A percentile compares a stretch with the other conserved stretches of the same genome.
Conservation (phyloP, 2,888 invertebrate genomes). For the Andrena dorsata region DNA sequence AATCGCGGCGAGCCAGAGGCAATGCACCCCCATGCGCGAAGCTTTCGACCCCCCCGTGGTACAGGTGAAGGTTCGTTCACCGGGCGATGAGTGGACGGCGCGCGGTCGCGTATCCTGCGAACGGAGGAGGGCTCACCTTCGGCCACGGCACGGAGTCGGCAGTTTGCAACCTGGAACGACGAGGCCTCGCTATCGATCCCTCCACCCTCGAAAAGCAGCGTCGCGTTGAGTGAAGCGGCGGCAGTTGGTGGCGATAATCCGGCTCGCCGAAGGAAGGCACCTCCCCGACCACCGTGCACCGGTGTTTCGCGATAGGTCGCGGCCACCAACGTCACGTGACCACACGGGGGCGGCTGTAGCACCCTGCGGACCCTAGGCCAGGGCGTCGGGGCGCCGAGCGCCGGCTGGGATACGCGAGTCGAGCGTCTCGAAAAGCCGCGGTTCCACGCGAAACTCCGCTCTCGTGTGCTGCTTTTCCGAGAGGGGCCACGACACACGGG, state of each 20-base stretch:
- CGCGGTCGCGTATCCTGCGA: slow-evolving; percentile 25
- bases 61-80: slow-evolving; percentile 8
- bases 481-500: slow-evolving; percentile 7
- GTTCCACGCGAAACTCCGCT: slow-evolving; percentile 27
- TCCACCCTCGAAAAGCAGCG: slow-evolving; percentile 9
- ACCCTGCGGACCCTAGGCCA: background rate
- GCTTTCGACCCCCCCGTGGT: slow-evolving; percentile 8
- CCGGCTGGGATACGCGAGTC: slow-evolving; percentile 1
- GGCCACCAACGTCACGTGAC: background rate
- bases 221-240: background rate
- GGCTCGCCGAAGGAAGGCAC: no score
- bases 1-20: slow-evolving; percentile 15
- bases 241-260: no score
- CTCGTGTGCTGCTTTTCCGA: background rate
- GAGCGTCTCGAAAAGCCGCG: slow-evolving; percentile 13
- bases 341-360: background rate
- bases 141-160: background rate
- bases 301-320: background rate
- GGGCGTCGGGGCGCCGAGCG: background rate
- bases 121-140: slow-evolving; percentile 36
- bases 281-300: background rate
- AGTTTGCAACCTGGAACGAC: background rate
- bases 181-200: slow-evolving; percentile 34
- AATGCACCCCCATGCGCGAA: slow-evolving; percentile 40
- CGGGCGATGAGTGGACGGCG: background rate